Conservation (phyloP, 2,113 vertebrate genomes). For the Halichoeres trimaculatus region DNA sequence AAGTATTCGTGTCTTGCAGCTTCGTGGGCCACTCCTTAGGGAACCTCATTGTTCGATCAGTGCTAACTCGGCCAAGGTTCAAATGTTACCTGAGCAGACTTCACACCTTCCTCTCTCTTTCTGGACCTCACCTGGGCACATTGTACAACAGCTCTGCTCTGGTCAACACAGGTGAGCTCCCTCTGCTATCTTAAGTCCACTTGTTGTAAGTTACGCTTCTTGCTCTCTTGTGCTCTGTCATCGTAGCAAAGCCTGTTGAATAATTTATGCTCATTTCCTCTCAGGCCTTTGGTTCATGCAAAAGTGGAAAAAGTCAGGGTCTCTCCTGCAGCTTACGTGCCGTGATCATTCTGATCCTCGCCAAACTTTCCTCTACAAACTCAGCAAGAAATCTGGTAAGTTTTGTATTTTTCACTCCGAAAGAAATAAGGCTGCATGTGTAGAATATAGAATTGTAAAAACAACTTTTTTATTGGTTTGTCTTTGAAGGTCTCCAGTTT, state of each 20-base stretch:
- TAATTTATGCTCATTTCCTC: slow-evolving; percentile 9
- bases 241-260: not conserved
- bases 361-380: slow-evolving; percentile 98
- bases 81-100: slow-evolving; percentile 96
- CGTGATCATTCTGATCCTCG: slow-evolving; percentile 97
- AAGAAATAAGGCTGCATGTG: not conserved
- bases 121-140: slow-evolving; percentile 97
- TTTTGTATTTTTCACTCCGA: not conserved
- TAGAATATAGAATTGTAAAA: not conserved
- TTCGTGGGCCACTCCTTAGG: slow-evolving; percentile 99
- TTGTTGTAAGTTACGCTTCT: no score
- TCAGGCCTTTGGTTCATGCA: slow-evolving; percentile 99
- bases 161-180: slow-evolving; percentile 93
- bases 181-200: not conserved
- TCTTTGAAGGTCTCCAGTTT: slow-evolving; percentile 90
- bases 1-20: slow-evolving; percentile 74
- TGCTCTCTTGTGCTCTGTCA: not conserved
- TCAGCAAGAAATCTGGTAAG: slow-evolving; percentile 97
- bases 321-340: slow-evolving; percentile 94
- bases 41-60: slow-evolving; percentile 98
- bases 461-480: slow-evolving; percentile 19
- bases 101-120: slow-evolving; percentile 97
- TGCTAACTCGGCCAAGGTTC: slow-evolving; percentile 95
- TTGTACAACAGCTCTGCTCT: slow-evolving; percentile 98
- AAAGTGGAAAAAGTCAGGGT: slow-evolving; percentile 99